These are phyloP conservation scores for Latheticus oryzae DNA, from an alignment of 2,888 invertebrate genomes.

Conservation along the genomic window DNA sequence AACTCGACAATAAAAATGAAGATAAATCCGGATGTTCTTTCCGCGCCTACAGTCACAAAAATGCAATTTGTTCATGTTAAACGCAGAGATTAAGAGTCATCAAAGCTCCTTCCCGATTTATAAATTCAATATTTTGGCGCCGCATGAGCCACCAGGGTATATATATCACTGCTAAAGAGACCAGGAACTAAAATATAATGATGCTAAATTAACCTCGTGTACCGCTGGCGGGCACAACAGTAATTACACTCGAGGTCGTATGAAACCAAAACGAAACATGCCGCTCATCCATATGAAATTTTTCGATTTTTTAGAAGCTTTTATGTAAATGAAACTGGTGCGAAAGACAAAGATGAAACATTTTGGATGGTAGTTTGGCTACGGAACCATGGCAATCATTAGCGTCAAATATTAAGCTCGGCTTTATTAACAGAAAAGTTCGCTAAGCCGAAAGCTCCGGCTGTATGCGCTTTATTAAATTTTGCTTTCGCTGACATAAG, in stretches of 20 bases:
- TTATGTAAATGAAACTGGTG: conserved; percentile 19
- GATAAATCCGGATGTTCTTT: conserved; percentile 58
- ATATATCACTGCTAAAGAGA: conserved; percentile 14
- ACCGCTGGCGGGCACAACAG: conserved; percentile 20
- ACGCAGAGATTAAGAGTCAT: conserved; percentile 33
- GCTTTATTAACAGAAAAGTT: conserved; percentile 57
- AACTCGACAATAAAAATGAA: conserved; percentile 61
- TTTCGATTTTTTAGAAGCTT: conserved; percentile 13
- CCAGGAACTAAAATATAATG: conserved; percentile 17
- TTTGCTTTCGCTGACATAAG: conserved; percentile 54
- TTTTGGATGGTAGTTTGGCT: conserved; percentile 36
- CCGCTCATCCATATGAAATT: conserved; percentile 17
- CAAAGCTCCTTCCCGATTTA: conserved; percentile 24
- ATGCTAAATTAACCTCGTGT: conserved; percentile 25
- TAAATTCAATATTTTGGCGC: conserved; percentile 15
- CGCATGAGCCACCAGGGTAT: conserved; percentile 1
- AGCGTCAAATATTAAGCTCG: conserved; percentile 56
- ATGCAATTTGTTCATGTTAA: conserved; percentile 45
- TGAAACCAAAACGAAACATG: conserved; percentile 17
- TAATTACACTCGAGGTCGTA: conserved; percentile 19
- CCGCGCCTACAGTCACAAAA: conserved; percentile 44
- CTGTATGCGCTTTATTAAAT: conserved; percentile 53
- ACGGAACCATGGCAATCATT: conserved; percentile 53
- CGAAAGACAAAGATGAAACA: conserved; percentile 14
- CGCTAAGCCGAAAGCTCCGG: conserved; percentile 48